phyloP scores from a whole-genome alignment of 2,888 invertebrate species.

The Temnothorax ravouxi region DNA sequence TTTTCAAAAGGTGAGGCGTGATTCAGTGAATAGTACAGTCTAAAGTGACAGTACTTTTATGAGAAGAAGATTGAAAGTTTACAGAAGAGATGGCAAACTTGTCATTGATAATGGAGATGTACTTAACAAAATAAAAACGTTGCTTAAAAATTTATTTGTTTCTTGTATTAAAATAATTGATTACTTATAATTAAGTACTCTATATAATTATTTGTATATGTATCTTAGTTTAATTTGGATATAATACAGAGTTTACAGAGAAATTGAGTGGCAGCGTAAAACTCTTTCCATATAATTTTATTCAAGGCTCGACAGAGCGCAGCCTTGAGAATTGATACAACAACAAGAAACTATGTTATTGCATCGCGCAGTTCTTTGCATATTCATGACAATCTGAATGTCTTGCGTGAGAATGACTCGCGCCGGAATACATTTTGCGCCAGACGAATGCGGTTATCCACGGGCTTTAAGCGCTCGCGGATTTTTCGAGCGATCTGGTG shows the following conservation, averaged over 20 bases:
- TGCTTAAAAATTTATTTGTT: too few species aligned
- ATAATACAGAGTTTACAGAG: background rate
- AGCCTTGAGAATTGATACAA: conserved; percentile 17
- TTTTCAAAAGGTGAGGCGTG: background rate
- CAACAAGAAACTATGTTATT: conserved; percentile 33
- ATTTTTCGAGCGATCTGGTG: conserved; percentile 27
- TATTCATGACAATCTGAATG: conserved; percentile 40
- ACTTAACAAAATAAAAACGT: too few species aligned
- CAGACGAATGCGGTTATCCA: conserved; percentile 26
- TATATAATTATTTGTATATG: background rate
- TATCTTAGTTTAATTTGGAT: background rate
- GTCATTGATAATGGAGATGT: too few species aligned
- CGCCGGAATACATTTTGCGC: background rate
- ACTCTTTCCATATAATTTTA: background rate
- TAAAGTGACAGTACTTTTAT: too few species aligned
- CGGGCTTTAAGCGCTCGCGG: background rate
- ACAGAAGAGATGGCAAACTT: too few species aligned
- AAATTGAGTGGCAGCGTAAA: background rate
- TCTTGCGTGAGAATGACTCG: conserved; percentile 26
- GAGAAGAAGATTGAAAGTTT: too few species aligned
- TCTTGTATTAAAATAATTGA: too few species aligned
- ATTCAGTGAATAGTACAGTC: background rate
- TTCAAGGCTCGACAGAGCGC: background rate
- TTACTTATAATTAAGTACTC: too few species aligned
- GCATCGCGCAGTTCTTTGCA: conserved; percentile 12